Conservation (phyloP, 53 echinoderm and acorn worm species). For the Stichopus horrens region DNA sequence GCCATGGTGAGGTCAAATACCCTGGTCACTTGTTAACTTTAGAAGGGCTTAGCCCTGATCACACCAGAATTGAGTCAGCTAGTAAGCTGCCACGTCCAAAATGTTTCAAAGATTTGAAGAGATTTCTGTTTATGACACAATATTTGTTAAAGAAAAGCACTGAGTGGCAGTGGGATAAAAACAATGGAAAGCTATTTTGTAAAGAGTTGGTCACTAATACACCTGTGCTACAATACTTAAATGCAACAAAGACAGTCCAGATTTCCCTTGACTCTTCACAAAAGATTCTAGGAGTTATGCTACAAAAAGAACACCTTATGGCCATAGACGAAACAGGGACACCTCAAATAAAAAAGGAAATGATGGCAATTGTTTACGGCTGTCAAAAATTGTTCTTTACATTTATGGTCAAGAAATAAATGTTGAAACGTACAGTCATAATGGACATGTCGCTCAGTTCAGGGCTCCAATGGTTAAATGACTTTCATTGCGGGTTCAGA, state of each 20-base stretch:
- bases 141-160: neutral
- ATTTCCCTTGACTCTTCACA: conserved; percentile 54
- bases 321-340: neutral
- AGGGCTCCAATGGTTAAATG: conserved; percentile 47
- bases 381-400: conserved; percentile 36
- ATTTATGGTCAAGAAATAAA: neutral
- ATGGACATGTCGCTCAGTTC: conserved; percentile 27
- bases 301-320: conserved; percentile 37
- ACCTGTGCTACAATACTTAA: neutral
- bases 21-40: no score
- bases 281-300: conserved; percentile 22
- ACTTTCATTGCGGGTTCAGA: no score
- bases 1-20: no score
- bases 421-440: conserved; percentile 25
- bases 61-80: no score
- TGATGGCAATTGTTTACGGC: conserved; percentile 33
- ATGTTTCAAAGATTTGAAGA: no score
- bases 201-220: neutral
- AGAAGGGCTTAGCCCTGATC: no score
- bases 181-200: neutral
- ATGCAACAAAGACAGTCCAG: no score
- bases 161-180: neutral
- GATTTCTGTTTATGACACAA: no score
- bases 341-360: conserved; percentile 58
- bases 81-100: no score